Evolutionary conservation across 1,140 invertebrate species (phyloP), one percentile per base, ranked within the genome.

Genomic region (Anoplophora glabripennis): DNA sequence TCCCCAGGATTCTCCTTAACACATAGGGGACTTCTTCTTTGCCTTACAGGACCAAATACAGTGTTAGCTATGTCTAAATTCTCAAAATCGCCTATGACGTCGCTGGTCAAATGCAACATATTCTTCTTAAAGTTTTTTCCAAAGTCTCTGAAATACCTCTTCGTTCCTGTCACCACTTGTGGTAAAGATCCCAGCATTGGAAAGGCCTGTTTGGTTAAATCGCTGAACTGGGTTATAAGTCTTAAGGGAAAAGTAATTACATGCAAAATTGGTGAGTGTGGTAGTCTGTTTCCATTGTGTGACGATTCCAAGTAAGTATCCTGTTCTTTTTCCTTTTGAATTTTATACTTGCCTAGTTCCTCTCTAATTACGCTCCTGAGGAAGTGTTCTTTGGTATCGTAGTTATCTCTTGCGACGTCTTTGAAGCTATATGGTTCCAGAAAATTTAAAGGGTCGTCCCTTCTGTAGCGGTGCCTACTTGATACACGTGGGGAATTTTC

Each of bases 31-130:
- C 41, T 34, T 42, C 17, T 7, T 42, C 8, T 21, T 35, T 41
- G 7, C 11, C n/a, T 28, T 28, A 28, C 21, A 28, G 21, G 21
- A 10, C 33, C 40, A 34, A 49, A 53, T 47, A 48, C 12, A 42
- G 37, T 9, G 17, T 36, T n/a, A 17, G 10, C 47, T 9, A 49
- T 54, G 1, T 38, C 11, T 8, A 21, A 11, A 28, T 66, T 18
- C 37, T 66, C 63, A 51, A 66, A 66, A 45, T 68, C 64, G 8
- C 67, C 67, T 4, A 66, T 62, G 10, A 66, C 18, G 34, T 68
- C 56, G 51, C 67, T 68, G 7, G 61, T 59, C 11, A 66, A 48
- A 45, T 68, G 45, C 40, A 66, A 44, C 7, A 60, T 48, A 15
- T 59, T 53, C 36, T 58, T 68, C 4, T 68, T 59, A 18, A 66